Evolutionary conservation across 2,797 vertebrate genomes (phyloP), one percentile per base, ranked within the genome.

Genomic region (Catostomus latipinnis): DNA sequence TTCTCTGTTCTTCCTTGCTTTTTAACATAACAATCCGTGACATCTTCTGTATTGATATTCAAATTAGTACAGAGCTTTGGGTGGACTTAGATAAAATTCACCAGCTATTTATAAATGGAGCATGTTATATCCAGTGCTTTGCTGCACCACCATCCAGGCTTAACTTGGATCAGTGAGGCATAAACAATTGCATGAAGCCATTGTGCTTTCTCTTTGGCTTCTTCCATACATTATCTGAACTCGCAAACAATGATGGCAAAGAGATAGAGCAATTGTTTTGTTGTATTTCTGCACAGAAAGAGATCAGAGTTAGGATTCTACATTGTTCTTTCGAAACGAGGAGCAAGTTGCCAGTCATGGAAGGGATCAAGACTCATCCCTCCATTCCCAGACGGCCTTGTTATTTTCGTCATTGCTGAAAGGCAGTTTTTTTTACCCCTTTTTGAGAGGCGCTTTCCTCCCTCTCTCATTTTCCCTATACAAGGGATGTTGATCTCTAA

Each of bases 1-100:
- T 78, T 34, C 49, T 60, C 70, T 10, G 63, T 65, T 50, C 80
- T 63, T 34, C 34, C 34, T 34, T 34, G 3, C 2, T 34, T 34
- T 34, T 34, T 34, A 34, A 34, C 34, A 34, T 34, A 34, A 90
- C 86, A 83, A 83, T 86, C 85, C 67, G 45, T 89, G 90, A 92
- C 91, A 88, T 87, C 61, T 85, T 82, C 81, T 16, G 83, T 81
- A 90, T 90, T 91, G 85, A 91, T 82, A 91, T 90, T 91, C 34
- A 34, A 34, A 34, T 34, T 34, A 34, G 34, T 34, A 34, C 34
- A 34, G 34, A 34, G 34, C 34, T 34, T 34, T 34, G 34, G 34
- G 34, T 34, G 34, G 34, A 34, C 34, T 34, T 34, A 34, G 34
- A 34, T 34, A 34, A 34, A 34, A 34, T 34, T 34, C 87, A 81